These are phyloP conservation scores for Papilio aristodemus DNA, from an alignment of 1,140 invertebrate genomes.

Conservation along the genomic window DNA sequence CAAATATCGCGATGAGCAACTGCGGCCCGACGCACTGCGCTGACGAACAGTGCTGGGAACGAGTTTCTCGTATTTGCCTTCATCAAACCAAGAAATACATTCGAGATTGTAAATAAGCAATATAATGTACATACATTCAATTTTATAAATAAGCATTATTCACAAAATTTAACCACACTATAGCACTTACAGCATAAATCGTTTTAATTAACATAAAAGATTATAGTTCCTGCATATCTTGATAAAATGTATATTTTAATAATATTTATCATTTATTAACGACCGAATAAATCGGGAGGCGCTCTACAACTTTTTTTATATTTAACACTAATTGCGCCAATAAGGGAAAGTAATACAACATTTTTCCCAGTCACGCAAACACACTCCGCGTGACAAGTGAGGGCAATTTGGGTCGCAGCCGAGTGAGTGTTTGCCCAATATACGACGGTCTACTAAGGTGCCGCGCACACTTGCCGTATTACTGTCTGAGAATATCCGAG, in stretches of 20 bases:
- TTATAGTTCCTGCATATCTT: background rate
- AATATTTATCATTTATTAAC: background rate
- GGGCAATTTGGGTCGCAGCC: slow-evolving; percentile 55
- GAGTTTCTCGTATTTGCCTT: slow-evolving; percentile 17
- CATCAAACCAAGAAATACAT: slow-evolving; percentile 15
- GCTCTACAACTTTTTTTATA: slow-evolving; percentile 24
- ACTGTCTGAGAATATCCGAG: background rate
- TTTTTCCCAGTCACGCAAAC: slow-evolving; percentile 49
- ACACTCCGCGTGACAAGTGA: slow-evolving; percentile 56
- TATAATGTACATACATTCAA: too few relatives aligned
- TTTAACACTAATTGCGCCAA: slow-evolving; percentile 37
- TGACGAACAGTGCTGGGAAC: slow-evolving; percentile 17
- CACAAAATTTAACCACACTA: background rate
- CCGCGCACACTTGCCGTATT: slow-evolving; percentile 33
- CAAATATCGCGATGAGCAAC: slow-evolving; percentile 47
- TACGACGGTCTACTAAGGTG: slow-evolving; percentile 39
- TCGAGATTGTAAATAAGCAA: too few relatives aligned
- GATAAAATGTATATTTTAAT: background rate
- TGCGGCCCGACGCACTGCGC: slow-evolving; percentile 25
- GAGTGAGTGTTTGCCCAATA: slow-evolving; percentile 61
- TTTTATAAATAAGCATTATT: too few relatives aligned
- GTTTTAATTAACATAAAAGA: background rate
- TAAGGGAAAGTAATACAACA: slow-evolving; percentile 43
- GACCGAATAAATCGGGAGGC: slow-evolving; percentile 28
- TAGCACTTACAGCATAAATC: background rate